Percentiles rank a stretch among this genome's conserved stretches.
Conservation (phyloP, 2,888 invertebrate species). For the Nudaria mundana region DNA sequence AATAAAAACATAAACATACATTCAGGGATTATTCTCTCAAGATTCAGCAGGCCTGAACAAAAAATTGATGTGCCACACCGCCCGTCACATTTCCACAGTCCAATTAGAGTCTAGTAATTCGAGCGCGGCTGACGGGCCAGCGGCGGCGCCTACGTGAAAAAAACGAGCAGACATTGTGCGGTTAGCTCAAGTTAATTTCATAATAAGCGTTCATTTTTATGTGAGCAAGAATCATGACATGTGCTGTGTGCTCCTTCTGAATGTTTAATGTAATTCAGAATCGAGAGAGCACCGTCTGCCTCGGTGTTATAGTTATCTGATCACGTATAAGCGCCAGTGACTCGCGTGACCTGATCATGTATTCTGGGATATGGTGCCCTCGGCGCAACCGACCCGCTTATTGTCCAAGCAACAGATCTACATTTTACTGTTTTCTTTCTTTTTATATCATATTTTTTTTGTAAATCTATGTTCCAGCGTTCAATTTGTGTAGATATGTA, state of each 20-base stretch:
- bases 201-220: slow-evolving; percentile 80
- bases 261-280: slow-evolving; percentile 71
- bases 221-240: slow-evolving; percentile 61
- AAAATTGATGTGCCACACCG: slow-evolving; percentile 61
- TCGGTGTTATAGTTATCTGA: slow-evolving; percentile 38
- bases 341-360: slow-evolving; percentile 63
- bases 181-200: slow-evolving; percentile 74
- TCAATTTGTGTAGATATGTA: slow-evolving; percentile 28
- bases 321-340: slow-evolving; percentile 46
- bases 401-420: slow-evolving; percentile 41
- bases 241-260: slow-evolving; percentile 61
- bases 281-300: slow-evolving; percentile 45
- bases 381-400: slow-evolving; percentile 55
- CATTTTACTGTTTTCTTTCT: slow-evolving; percentile 26
- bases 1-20: slow-evolving; percentile 34
- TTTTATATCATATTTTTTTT: slow-evolving; percentile 21
- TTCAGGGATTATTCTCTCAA: slow-evolving; percentile 43
- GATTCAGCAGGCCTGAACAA: slow-evolving; percentile 31
- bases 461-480: no score
- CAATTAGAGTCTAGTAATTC: slow-evolving; percentile 79
- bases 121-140: slow-evolving; percentile 71
- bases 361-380: slow-evolving; percentile 66
- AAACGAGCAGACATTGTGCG: slow-evolving; percentile 56
- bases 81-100: slow-evolving; percentile 77
- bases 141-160: slow-evolving; percentile 64